phyloP scores from a whole-genome alignment of 2,888 invertebrate species.

The Andricus quercusramuli region DNA sequence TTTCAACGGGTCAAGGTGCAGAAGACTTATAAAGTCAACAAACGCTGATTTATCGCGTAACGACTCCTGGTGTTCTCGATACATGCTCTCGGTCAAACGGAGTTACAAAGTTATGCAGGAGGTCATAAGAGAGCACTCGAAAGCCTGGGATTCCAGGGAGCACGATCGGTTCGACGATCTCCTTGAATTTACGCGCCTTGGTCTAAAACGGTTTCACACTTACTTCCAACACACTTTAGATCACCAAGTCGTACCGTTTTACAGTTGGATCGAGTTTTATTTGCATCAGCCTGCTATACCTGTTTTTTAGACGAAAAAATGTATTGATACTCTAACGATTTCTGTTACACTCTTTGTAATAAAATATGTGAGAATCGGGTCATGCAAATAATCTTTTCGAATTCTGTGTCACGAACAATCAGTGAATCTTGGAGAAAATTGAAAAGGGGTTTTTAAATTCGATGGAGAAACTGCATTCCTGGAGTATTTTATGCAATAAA shows the following conservation, averaged over 20 bases:
- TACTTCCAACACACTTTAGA: conserved; percentile 52
- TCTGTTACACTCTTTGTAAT: conserved; percentile 39
- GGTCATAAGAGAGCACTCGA: conserved; percentile 70
- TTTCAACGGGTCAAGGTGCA: not conserved
- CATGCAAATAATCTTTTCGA: conserved; percentile 14
- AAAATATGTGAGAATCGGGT: conserved; percentile 18
- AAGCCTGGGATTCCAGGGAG: conserved; percentile 64
- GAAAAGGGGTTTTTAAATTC: not conserved
- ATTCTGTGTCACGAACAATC: not conserved
- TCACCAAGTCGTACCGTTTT: conserved; percentile 41
- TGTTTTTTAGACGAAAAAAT: conserved; percentile 31
- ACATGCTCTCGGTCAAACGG: conserved; percentile 76
- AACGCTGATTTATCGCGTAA: conserved; percentile 76
- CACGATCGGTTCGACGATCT: conserved; percentile 61
- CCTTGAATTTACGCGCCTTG: conserved; percentile 65
- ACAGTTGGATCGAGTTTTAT: conserved; percentile 38
- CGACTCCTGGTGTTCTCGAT: conserved; percentile 73
- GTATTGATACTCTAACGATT: conserved; percentile 34
- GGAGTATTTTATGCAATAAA: no score
- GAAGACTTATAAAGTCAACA: conserved; percentile 61
- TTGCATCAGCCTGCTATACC: conserved; percentile 38
- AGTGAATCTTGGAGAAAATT: not conserved
- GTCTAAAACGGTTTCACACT: conserved; percentile 60
- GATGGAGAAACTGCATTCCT: no score
- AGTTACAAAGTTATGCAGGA: conserved; percentile 73